Evolutionary conservation across 1,140 invertebrate genomes (phyloP).

Genomic region (Xylocopa sonorina): DNA sequence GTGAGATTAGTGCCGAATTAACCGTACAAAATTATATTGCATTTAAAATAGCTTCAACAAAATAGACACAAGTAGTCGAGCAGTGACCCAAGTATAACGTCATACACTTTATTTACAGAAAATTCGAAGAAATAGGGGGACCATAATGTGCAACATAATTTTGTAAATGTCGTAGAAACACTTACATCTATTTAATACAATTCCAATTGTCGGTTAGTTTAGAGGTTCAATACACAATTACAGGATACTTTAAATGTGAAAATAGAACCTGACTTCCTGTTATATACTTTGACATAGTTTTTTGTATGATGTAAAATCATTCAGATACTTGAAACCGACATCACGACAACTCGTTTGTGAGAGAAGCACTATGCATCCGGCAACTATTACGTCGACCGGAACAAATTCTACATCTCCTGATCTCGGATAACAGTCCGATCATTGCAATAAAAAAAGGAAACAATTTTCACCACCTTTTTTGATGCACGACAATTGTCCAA

Average conservation of each 20-base stretch:
- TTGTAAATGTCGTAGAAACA: neutral
- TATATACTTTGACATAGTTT: neutral
- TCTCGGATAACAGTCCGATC: constrained; percentile 17
- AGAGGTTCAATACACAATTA: neutral
- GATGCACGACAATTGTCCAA: neutral
- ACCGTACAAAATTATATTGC: neutral
- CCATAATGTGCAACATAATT: neutral
- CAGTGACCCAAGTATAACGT: neutral
- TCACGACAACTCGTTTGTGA: constrained; percentile 21
- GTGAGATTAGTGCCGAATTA: neutral
- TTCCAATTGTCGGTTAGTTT: neutral
- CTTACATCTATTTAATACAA: neutral
- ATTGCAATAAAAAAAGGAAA: constrained; percentile 43
- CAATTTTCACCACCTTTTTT: constrained; percentile 41
- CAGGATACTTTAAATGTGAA: neutral
- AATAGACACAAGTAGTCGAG: neutral
- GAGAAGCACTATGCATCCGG: constrained; percentile 37
- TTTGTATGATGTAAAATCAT: neutral
- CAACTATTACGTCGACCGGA: constrained; percentile 48
- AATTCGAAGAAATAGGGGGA: neutral
- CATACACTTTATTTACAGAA: neutral
- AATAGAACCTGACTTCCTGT: neutral
- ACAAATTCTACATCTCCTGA: constrained; percentile 23
- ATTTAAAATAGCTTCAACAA: constrained; percentile 8
- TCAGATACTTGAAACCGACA: constrained; percentile 5